Evolutionary conservation across 2,888 invertebrate species (phyloP), one percentile per base, ranked within the genome.

Genomic region (Celastrina argiolus): DNA sequence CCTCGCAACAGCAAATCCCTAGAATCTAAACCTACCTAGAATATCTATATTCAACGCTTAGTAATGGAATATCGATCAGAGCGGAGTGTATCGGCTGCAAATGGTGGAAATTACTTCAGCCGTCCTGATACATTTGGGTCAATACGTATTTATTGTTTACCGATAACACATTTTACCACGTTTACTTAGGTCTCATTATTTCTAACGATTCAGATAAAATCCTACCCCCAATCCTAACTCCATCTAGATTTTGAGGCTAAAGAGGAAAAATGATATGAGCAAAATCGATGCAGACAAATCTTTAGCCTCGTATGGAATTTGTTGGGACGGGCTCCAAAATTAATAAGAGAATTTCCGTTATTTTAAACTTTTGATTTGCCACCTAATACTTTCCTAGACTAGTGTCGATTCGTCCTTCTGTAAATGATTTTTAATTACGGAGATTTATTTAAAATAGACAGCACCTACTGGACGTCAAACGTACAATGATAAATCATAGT

Each of bases 61-160:
- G 51, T 64, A 51, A 64, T 51, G 51, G 64, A 64, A 64, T 51
- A 64, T 64, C 64, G 64, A 64, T 64, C 14, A 12, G 51, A 51
- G 31, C 64, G 5, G 34, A 64, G 31, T 18, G 39, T 61, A 61
- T 61, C 36, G 61, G 61, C 39, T 22, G 61, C 34, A 31, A 64
- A 31, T 64, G 45, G 64, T 16, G 63, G 51, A 45, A 64, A 64
- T 64, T 64, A 51, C 51, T 51, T 31, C 64, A 41, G 28, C 45
- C 31, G 51, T 64, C 45, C 45, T n/a, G 45, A 51, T 51, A 51
- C 64, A 45, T 64, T 64, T 51, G 18, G 45, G 64, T 51, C 45
- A 51, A 64, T 34, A 51, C 28, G 31, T 34, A 34, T 51, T 61
- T 39, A 61, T 36, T 39, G 39, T 61, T 61, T 61, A 22, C 18